phyloP scores from a whole-genome alignment of 2,113 vertebrate species.

The Myotis lucifugus region DNA sequence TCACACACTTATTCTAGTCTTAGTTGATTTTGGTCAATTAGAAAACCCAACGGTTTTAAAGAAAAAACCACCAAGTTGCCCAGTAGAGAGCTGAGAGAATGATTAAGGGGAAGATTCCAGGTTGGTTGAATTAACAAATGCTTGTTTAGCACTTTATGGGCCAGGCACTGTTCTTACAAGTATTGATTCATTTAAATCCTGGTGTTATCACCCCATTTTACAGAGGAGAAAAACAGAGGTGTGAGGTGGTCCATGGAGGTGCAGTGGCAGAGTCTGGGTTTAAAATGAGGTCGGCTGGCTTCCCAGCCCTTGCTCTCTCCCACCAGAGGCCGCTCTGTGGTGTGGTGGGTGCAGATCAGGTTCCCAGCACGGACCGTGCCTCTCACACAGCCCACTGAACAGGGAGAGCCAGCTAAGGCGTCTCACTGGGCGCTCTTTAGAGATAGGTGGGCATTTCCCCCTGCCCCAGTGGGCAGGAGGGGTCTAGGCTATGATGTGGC shows the following conservation, averaged over 20 bases:
- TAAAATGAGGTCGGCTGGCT: not conserved
- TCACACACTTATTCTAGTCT: not conserved
- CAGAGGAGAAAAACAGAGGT: not conserved
- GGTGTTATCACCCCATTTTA: not conserved
- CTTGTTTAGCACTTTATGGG: not conserved
- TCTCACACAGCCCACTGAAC: not conserved
- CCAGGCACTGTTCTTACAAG: not conserved
- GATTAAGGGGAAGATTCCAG: too few relatives aligned
- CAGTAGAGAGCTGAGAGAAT: not conserved
- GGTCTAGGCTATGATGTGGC: fast-evolving
- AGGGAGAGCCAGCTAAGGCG: not conserved
- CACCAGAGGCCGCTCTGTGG: not conserved
- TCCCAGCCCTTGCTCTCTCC: not conserved
- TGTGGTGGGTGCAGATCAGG: not conserved
- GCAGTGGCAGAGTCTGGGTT: not conserved
- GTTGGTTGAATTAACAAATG: not conserved
- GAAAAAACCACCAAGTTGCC: not conserved
- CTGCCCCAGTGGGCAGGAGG: not conserved
- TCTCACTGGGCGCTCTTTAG: not conserved
- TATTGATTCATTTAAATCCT: not conserved
- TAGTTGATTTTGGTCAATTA: not conserved
- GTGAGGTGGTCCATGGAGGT: too few relatives aligned
- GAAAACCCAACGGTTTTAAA: not conserved
- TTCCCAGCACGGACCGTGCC: not conserved
- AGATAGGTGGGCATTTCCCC: not conserved